phyloP scores from a whole-genome alignment of 1,140 invertebrate species.

The Elymnias hypermnestra region DNA sequence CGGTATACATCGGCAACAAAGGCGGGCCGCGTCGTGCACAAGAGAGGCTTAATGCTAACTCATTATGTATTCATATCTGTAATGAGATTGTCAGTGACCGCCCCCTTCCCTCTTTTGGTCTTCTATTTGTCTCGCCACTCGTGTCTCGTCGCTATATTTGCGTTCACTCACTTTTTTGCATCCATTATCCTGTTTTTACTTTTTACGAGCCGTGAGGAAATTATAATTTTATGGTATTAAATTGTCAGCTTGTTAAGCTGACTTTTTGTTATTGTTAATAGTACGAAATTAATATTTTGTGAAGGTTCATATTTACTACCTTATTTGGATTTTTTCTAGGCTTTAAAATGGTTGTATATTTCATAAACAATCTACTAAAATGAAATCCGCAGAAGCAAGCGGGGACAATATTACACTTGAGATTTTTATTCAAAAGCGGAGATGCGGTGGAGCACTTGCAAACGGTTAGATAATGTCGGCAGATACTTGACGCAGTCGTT shows the following conservation, averaged over 20 bases:
- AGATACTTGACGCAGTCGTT: slow-evolving; percentile 60
- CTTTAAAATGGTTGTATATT: not conserved
- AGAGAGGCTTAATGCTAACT: slow-evolving; percentile 54
- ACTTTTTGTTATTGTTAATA: slow-evolving; percentile 10
- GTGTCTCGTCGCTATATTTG: slow-evolving; percentile 36
- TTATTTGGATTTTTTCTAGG: not conserved
- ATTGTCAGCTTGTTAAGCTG: slow-evolving; percentile 16
- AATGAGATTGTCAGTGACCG: slow-evolving; percentile 62
- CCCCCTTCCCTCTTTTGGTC: slow-evolving; percentile 27
- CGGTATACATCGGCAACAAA: slow-evolving; percentile 58
- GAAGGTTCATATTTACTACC: not conserved
- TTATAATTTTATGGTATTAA: slow-evolving; percentile 10
- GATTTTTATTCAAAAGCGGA: slow-evolving; percentile 66
- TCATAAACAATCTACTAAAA: slow-evolving; percentile 10
- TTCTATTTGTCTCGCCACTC: slow-evolving; percentile 35
- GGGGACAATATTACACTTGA: slow-evolving; percentile 33
- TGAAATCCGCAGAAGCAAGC: slow-evolving; percentile 6
- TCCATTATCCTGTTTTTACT: slow-evolving; percentile 23
- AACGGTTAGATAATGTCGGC: slow-evolving; percentile 67
- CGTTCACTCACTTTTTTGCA: slow-evolving; percentile 31
- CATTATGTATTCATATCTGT: slow-evolving; percentile 71
- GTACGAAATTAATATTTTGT: slow-evolving; percentile 2
- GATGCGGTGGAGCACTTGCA: slow-evolving; percentile 57
- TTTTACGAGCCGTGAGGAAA: slow-evolving; percentile 11
- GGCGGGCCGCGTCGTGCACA: slow-evolving; percentile 39